Conservation (phyloP, 2,888 invertebrate species). For the Silvanus unidentatus region DNA sequence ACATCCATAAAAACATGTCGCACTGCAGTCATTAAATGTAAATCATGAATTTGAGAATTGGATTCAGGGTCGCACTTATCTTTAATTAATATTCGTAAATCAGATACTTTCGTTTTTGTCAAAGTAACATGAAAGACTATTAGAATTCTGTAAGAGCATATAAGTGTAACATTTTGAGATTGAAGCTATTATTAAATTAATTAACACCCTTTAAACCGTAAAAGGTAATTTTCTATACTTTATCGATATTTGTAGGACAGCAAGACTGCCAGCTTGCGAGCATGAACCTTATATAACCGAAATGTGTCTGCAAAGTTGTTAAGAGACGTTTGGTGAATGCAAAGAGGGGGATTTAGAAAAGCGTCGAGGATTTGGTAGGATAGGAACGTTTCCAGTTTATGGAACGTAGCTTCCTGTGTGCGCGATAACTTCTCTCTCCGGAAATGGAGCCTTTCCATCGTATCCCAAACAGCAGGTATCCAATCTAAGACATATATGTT, state of each 20-base stretch:
- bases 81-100: no score
- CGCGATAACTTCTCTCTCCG: slow-evolving; percentile 31
- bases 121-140: no score
- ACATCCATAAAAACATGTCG: no score
- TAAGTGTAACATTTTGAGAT: no score
- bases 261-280: background rate
- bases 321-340: slow-evolving; percentile 40
- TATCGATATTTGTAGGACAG: background rate
- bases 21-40: no score
- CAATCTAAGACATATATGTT: slow-evolving; percentile 16
- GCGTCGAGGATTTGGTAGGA: slow-evolving; percentile 41
- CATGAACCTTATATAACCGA: slow-evolving; percentile 2
- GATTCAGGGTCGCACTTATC: no score
- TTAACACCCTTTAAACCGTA: no score
- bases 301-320: slow-evolving; percentile 24
- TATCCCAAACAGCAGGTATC: slow-evolving; percentile 19
- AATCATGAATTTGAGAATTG: no score
- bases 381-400: slow-evolving; percentile 42
- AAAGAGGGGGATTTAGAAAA: slow-evolving; percentile 42
- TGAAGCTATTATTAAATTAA: no score
- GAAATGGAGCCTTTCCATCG: slow-evolving; percentile 28
- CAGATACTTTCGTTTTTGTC: no score
- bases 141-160: no score
- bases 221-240: no score
- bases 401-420: slow-evolving; percentile 40